Percentiles rank a stretch among this genome's conserved stretches.
These are phyloP conservation scores for Sminthopsis crassicaudata DNA, from an alignment of 2,113 vertebrate genomes.

Conservation along the genomic window DNA sequence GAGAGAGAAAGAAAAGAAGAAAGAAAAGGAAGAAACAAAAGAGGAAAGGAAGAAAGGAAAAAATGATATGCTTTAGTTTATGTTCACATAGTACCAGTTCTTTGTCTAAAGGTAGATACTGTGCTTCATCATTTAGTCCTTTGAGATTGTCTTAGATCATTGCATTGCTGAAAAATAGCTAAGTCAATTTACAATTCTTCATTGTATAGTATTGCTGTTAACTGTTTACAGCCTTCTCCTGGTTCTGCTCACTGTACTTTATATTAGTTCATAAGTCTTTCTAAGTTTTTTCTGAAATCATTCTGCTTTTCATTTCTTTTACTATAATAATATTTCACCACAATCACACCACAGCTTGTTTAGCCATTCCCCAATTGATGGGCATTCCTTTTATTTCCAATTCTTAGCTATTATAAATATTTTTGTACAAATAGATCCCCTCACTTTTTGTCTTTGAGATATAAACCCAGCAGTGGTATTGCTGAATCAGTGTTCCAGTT, in stretches of 20 bases:
- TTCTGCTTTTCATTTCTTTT: neutral
- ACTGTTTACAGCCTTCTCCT: neutral
- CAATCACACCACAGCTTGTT: no score
- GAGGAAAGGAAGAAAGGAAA: neutral
- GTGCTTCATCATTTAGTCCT: neutral
- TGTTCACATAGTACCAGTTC: neutral
- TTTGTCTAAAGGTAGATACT: neutral
- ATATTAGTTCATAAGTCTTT: neutral
- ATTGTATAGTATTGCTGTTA: neutral
- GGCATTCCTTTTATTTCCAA: no score
- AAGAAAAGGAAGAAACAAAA: no score
- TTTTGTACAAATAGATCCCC: no score
- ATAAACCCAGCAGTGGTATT: no score
- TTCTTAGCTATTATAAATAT: no score
- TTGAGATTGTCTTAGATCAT: neutral
- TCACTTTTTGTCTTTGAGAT: no score
- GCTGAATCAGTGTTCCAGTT: no score
- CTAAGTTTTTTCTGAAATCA: neutral
- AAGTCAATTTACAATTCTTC: neutral
- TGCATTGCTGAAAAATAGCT: neutral
- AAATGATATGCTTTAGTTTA: neutral
- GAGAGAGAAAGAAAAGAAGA: neutral
- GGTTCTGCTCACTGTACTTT: neutral
- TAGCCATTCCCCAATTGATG: no score
- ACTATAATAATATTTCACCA: no score